These are phyloP conservation scores for Morone chrysops DNA, from an alignment of 2,113 vertebrate genomes.

Conservation along the genomic window DNA sequence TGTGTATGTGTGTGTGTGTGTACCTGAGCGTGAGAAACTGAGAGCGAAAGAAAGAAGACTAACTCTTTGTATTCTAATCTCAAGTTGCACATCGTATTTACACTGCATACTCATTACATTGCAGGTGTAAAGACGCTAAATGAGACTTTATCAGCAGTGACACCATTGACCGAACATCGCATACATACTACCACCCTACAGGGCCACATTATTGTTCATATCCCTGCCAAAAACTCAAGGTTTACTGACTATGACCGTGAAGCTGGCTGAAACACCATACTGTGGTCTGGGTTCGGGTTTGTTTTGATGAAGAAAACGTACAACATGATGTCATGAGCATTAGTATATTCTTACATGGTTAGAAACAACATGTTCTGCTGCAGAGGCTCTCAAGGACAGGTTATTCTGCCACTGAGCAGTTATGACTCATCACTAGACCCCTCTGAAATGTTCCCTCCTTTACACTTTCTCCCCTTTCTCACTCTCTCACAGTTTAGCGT, in stretches of 20 bases:
- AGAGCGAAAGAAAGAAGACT: background rate
- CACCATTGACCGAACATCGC: background rate
- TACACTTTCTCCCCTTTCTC: constrained; percentile 3
- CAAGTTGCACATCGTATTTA: background rate
- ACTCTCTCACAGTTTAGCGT: background rate
- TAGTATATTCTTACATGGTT: background rate
- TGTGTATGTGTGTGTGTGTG: background rate
- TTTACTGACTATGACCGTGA: background rate
- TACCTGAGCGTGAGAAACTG: background rate
- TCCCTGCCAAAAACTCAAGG: background rate
- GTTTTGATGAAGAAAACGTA: background rate
- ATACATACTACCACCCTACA: background rate
- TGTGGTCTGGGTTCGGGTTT: background rate
- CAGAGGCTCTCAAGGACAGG: constrained; percentile 55
- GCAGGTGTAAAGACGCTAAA: background rate
- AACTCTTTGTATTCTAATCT: background rate
- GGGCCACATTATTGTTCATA: background rate
- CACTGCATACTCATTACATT: background rate
- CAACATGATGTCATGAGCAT: background rate
- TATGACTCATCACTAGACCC: constrained; percentile 71
- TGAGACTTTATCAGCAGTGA: background rate
- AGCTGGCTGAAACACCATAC: background rate
- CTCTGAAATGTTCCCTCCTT: constrained; percentile 29
- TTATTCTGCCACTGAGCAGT: constrained; percentile 51
- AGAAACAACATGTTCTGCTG: constrained; percentile 41